Conservation (phyloP, 2,113 vertebrate genomes). For the Saguinus imperator region DNA sequence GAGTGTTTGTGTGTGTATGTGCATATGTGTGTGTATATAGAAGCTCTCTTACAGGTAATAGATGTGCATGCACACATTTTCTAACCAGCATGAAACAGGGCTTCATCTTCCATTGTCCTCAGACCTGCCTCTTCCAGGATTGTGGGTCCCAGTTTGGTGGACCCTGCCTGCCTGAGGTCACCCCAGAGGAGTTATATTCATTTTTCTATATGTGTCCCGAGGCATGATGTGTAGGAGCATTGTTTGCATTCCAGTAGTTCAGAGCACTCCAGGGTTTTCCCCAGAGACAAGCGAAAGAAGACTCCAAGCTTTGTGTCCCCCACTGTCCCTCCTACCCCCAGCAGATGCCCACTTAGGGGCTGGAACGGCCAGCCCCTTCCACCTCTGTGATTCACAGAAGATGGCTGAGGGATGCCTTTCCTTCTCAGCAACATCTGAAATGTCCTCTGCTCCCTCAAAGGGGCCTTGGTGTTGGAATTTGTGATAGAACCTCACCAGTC, state of each 20-base stretch:
- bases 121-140: neutral
- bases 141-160: neutral
- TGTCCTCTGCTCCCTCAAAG: neutral
- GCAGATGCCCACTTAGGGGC: neutral
- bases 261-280: neutral
- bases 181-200: neutral
- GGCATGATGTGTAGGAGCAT: neutral
- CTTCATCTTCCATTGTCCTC: neutral
- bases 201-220: neutral
- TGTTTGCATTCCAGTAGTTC: neutral
- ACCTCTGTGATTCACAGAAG: neutral
- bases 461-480: neutral
- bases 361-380: neutral
- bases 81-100: neutral
- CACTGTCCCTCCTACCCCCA: neutral
- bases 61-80: neutral
- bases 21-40: fast-evolving
- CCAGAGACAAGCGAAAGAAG: neutral
- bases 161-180: neutral
- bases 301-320: neutral
- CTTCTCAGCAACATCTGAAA: too few species aligned
- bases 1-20: neutral
- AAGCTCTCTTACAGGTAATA: neutral
- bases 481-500: neutral
- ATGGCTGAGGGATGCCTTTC: neutral